Evolutionary conservation across 2,888 invertebrate genomes (phyloP), one percentile per base, ranked within the genome.

Genomic region (Drosophila picticornis): DNA sequence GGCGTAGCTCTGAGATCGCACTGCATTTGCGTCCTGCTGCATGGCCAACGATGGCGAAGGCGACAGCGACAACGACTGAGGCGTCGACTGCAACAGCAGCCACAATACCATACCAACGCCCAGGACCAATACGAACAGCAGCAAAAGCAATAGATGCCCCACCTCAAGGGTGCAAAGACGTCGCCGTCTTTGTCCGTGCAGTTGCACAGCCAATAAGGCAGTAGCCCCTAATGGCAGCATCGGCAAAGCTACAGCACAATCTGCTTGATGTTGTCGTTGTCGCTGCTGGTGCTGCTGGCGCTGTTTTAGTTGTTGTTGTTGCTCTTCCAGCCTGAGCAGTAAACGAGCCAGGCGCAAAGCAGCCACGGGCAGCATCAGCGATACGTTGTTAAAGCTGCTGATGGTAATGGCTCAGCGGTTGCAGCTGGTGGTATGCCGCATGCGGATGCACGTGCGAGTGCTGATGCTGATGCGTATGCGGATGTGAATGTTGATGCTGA

Each of bases 371-470:
- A 81, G 55, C 29, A 65, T 53, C 51, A 59, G 50, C 70, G 78
- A 75, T 61, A 78, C 88, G 83, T 88, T 87, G 91, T 90, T 88
- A 90, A 80, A 90, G 90, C 66, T 87, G 87, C 77, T 85, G 90
- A 75, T 88, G 91, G 69, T 90, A 91, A 36, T 83, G 79, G 75
- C 91, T 82, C 56, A 88, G 61, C 61, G 88, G 71, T 38, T 81
- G 91, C 74, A 83, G 57, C 48, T 83, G 83, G n/a, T 75, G 73
- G 40, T 77, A 81, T 10, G 63, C 61, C 40, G 48, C 10, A 27
- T 81, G 70, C 10, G 65, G 25, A 48, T 85, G 80, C 9, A 52
- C 31, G 1, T 75, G 80, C 6, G 62, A 70, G n/a, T 81, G 78
- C 4, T 63, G 25, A 38, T 81, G 74, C 10, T 66, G 27, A 38